A percentile compares a stretch with the other conserved stretches of the same genome.
Evolutionary conservation across 1,140 invertebrate genomes (phyloP).

Genomic region (Drosophila ironensis): DNA sequence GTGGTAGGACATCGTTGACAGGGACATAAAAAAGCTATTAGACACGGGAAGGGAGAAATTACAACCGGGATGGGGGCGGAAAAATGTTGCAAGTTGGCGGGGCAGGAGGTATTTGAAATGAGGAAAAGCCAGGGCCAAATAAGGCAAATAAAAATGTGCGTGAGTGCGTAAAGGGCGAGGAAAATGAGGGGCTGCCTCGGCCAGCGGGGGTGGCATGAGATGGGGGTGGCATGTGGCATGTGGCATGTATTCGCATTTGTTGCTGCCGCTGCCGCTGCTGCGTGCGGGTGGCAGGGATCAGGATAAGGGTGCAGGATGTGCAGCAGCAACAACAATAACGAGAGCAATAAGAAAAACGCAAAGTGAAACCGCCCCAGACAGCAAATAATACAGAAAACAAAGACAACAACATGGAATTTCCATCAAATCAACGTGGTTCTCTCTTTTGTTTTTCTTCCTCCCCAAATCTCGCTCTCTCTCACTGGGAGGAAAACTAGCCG

Average conservation of each 20-base stretch:
- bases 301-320: constrained; percentile 15
- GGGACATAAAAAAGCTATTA: constrained; percentile 69
- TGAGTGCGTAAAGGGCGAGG: constrained; percentile 31
- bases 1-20: constrained; percentile 57
- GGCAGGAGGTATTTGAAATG: constrained; percentile 31
- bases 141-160: constrained; percentile 54
- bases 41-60: constrained; percentile 18
- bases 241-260: not conserved
- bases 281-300: constrained; percentile 31
- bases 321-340: not conserved
- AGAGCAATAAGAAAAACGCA: not conserved
- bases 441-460: not conserved
- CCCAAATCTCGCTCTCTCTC: not conserved
- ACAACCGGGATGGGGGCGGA: not conserved
- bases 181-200: constrained; percentile 25
- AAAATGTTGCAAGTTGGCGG: constrained; percentile 60
- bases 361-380: constrained; percentile 30
- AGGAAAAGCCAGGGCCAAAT: constrained; percentile 21
- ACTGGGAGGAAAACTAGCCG: constrained; percentile 32
- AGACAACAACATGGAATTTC: constrained; percentile 13
- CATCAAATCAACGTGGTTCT: constrained; percentile 18
- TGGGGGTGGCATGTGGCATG: not conserved
- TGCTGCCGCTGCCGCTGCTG: not conserved
- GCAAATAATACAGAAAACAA: constrained; percentile 17
- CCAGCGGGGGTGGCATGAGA: constrained; percentile 32